phyloP scores from a whole-genome alignment of 1,140 invertebrate species.

The Mesaphorura yosii region DNA sequence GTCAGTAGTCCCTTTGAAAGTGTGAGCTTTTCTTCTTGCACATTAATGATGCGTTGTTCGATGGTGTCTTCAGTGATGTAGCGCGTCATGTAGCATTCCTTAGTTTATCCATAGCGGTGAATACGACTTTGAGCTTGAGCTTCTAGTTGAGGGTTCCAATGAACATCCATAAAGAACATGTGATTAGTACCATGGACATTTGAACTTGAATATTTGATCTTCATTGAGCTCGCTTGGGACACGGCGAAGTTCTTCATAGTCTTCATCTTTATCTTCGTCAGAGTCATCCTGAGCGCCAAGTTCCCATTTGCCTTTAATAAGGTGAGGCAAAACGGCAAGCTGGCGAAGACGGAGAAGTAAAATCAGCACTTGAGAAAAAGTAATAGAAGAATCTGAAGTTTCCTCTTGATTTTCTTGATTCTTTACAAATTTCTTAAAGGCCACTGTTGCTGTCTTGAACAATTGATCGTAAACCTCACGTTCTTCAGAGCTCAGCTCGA shows the following conservation, averaged over 20 bases:
- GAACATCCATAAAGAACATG: slow-evolving; percentile 74
- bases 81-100: slow-evolving; percentile 47
- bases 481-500: no score
- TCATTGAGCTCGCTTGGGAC: slow-evolving; percentile 47
- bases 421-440: not conserved
- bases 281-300: not conserved
- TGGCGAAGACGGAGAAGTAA: slow-evolving; percentile 71
- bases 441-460: no score
- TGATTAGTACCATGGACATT: slow-evolving; percentile 85
- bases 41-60: slow-evolving; percentile 62
- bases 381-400: not conserved
- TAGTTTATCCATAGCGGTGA: slow-evolving; percentile 76
- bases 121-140: slow-evolving; percentile 82
- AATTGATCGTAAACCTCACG: no score
- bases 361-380: slow-evolving; percentile 49
- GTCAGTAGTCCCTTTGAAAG: slow-evolving; percentile 58
- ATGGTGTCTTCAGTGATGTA: slow-evolving; percentile 72
- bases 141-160: slow-evolving; percentile 93
- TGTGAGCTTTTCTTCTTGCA: slow-evolving; percentile 66
- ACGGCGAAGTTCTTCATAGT: slow-evolving; percentile 30
- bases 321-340: slow-evolving; percentile 72
- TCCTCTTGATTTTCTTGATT: not conserved
- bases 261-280: slow-evolving; percentile 32
- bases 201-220: slow-evolving; percentile 71
- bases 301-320: slow-evolving; percentile 50